These are phyloP conservation scores for Vipera ursinii DNA, from an alignment of 2,797 vertebrate genomes.

Conservation along the genomic window DNA sequence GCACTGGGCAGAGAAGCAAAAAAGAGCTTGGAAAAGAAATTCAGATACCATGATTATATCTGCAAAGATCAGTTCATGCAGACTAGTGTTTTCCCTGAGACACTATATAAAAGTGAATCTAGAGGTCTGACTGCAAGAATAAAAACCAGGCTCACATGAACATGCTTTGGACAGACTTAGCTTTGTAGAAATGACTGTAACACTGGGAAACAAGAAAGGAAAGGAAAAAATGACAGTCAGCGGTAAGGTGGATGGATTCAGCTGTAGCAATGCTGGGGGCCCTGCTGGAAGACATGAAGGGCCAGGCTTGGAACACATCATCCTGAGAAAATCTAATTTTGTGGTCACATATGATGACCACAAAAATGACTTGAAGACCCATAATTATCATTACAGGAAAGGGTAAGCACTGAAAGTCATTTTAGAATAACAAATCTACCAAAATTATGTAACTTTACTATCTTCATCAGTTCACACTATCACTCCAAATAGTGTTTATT, in stretches of 20 bases:
- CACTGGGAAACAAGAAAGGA: background rate
- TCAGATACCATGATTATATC: background rate
- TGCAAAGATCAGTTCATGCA: background rate
- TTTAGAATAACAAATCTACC: background rate
- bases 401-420: background rate
- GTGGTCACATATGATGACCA: background rate
- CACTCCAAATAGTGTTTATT: background rate
- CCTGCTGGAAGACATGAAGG: background rate
- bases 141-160: background rate
- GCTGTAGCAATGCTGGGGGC: background rate
- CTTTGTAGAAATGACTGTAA: background rate
- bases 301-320: background rate
- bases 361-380: background rate
- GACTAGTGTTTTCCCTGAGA: background rate
- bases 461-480: background rate
- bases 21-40: background rate
- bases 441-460: background rate
- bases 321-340: background rate
- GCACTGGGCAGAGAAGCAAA: background rate
- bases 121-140: background rate
- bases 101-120: background rate
- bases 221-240: background rate
- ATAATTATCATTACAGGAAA: background rate
- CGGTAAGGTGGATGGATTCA: background rate
- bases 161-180: background rate